Base-by-base conservation (phyloP, 2,888 invertebrate genomes). In the Eupithecia subumbrata region DNA sequence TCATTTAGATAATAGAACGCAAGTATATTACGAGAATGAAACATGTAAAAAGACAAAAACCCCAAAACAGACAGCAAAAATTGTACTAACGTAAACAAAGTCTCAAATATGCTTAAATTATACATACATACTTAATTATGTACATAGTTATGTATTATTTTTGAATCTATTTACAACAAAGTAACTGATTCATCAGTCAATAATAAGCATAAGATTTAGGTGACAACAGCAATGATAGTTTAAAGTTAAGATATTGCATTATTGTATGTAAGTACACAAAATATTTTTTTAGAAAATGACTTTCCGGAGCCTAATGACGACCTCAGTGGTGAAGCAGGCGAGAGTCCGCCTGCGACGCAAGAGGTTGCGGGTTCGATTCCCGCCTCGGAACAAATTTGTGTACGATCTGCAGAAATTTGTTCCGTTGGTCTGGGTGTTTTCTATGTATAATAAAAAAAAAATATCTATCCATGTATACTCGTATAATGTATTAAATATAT, bases 161-260 rank as follows among this genome's bases (percentile, higher is more conserved):
- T 82, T 86, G 80, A 71, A 79, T 81, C 78, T 82, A 82, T 83
- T 84, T 85, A 87, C 83, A 87, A 83, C 84, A 79, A 87, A 88
- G 87, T 89, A 91, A 89, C 86, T 85, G 86, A 90, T 86, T 88
- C 88, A 87, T 92, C 92, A 91, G 92, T 92, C 92, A 89, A 89
- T 88, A 16, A 60, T 52, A 72, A 56, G 43, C 34, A 43, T 52
- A 71, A 64, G n/a, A 71, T 64, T 69, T 25, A 69, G 14, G 18
- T 60, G 63, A 68, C 69, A 45, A 72, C 67, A 22, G 11, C 30
- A 40, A 66, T 66, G 63, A 64, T 64, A 66, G n/a, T 34, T 34
- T 37, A 66, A 66, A 11, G 30, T 37, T 34, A 66, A 18, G 9
- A 37, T 37, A 37, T 30, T 66, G 37, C 66, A 66, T n/a, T 66